These are phyloP conservation scores for Anoplius nigerrimus DNA, from an alignment of 2,888 invertebrate species.

Conservation along the genomic window DNA sequence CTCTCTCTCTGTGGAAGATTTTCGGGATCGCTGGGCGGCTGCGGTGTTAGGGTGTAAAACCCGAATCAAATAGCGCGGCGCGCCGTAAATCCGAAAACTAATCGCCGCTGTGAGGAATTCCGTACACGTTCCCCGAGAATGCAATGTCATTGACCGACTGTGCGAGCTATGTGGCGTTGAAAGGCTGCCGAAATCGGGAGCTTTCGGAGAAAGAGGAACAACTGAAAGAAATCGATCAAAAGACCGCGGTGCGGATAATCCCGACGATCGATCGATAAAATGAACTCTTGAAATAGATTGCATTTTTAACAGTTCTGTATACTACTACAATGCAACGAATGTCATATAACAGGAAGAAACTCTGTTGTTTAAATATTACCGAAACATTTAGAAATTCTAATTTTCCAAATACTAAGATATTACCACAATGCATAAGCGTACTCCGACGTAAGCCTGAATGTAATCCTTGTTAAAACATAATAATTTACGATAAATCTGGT, in stretches of 20 bases:
- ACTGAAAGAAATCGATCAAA: constrained; percentile 9
- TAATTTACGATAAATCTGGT: no score
- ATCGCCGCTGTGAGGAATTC: constrained; percentile 51
- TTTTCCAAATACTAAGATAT: not conserved
- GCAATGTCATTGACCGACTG: constrained; percentile 33
- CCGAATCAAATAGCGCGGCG: constrained; percentile 46
- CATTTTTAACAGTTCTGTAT: no score
- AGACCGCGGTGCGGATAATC: not conserved
- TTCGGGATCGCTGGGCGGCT: no score
- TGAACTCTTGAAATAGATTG: no score
- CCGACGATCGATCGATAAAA: no score
- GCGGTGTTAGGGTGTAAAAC: constrained; percentile 32
- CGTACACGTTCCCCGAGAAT: constrained; percentile 41
- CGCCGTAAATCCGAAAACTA: constrained; percentile 57
- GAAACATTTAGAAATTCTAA: no score
- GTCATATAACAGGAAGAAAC: no score
- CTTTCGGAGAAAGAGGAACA: not conserved
- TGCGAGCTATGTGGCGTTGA: constrained; percentile 32
- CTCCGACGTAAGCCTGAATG: no score
- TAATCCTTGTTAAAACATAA: no score
- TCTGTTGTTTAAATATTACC: no score
- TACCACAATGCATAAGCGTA: not conserved
- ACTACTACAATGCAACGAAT: no score
- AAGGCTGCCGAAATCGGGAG: constrained; percentile 20
- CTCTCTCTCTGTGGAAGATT: no score